Base-by-base conservation (phyloP, 2,113 vertebrate species). In the Actinemys pallida region DNA sequence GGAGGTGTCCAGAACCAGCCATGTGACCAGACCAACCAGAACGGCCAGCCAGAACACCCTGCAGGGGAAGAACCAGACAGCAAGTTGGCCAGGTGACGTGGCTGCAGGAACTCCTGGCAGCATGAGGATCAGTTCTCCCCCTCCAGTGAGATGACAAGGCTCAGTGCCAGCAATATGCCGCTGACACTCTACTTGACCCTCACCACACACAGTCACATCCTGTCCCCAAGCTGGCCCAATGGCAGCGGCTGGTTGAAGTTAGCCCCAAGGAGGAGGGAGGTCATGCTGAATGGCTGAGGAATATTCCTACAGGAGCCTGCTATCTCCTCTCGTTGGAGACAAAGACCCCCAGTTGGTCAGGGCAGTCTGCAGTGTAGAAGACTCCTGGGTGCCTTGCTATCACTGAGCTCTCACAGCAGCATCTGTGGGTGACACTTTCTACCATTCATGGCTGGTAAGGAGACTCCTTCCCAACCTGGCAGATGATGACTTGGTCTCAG, bases 1-100 rank as follows among this genome's bases (percentile, higher is more conserved):
- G 78, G 97, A 93, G 0, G 98, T 99, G 96, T 99, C 99, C 84
- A 99, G 80, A 47, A 2, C 96, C 42, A 99, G 96, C 99, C 99
- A 99, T 0, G 95, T 8, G 25, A 99, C 90, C 83, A 99, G 96
- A 82, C 98, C 98, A 59, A 85, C 97, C 92, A 98, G 10, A 39
- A 98, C 97, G 5, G 96, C 84, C 5, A 98, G 3, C 4, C 98
- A 98, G n/a, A 99, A 98, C 65, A 98, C 89, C 99, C 99, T 99
- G 96, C 42, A 94, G 81, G 90, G 52, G 79, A 97, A 95, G 83
- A 9, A n/a, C 29, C 35, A 35, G 65, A n/a, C 19, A 69, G 25
- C 22, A 54, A 8, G 45, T 93, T 42, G 90, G 8, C 11, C 19
- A 86, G 27, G 54, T 1, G 27, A n/a, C 52, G 45, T 72, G 29